phyloP scores from a whole-genome alignment of 2,113 vertebrate genomes.

The Lepidothrix coronata region DNA sequence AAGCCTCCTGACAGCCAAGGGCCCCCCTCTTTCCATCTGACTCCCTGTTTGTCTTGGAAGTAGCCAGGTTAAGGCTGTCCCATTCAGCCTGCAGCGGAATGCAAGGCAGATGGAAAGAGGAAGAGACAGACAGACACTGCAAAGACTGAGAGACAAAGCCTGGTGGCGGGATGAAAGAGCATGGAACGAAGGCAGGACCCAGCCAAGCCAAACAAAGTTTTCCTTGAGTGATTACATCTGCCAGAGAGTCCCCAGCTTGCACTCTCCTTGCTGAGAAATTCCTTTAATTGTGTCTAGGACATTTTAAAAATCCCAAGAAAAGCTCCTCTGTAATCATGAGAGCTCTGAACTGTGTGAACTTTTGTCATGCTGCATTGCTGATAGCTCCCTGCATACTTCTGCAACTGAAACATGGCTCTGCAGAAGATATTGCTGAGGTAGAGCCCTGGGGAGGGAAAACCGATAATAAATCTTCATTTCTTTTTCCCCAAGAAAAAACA shows the following conservation, averaged over 20 bases:
- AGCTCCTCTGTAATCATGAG: neutral
- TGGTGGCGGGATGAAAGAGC: neutral
- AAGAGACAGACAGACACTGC: neutral
- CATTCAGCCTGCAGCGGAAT: neutral
- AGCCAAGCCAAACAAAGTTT: conserved; percentile 65
- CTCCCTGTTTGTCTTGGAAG: conserved; percentile 38
- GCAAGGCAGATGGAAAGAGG: neutral
- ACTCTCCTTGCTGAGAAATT: conserved; percentile 39
- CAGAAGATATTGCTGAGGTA: neutral
- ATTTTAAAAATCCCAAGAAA: conserved; percentile 40
- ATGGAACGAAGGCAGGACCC: neutral
- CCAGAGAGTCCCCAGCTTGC: conserved; percentile 46
- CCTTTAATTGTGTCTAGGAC: conserved; percentile 36
- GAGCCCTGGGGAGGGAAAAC: neutral
- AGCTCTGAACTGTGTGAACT: conserved; percentile 43
- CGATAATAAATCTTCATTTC: neutral
- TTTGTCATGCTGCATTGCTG: neutral
- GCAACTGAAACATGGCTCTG: neutral
- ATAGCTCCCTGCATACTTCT: neutral
- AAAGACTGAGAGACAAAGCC: neutral
- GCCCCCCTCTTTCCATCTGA: neutral
- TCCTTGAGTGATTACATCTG: conserved; percentile 68
- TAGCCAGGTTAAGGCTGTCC: neutral
- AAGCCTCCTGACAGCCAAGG: neutral
- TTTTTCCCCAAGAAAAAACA: neutral